These are phyloP conservation scores for Rallus crepitans DNA, from an alignment of 2,797 vertebrate species.

Conservation along the genomic window DNA sequence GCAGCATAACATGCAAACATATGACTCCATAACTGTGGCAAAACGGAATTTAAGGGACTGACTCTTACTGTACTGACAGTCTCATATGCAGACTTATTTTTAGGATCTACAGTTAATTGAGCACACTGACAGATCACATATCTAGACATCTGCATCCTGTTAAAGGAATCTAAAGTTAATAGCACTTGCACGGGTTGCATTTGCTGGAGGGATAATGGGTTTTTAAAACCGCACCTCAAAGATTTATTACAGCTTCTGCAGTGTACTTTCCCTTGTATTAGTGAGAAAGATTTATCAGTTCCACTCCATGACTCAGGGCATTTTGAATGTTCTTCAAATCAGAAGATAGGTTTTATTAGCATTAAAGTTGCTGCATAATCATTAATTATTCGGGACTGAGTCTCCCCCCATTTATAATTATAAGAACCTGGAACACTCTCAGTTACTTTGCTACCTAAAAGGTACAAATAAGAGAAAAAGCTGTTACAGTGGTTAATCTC, in stretches of 20 bases:
- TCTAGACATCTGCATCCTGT: neutral
- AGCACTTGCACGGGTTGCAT: neutral
- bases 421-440: neutral
- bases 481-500: neutral
- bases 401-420: neutral
- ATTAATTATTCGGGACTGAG: neutral
- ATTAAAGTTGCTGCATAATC: neutral
- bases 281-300: neutral
- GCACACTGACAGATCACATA: neutral
- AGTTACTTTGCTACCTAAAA: neutral
- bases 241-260: neutral
- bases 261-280: accelerated
- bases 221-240: neutral
- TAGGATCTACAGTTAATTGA: neutral
- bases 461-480: neutral
- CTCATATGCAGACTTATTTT: neutral
- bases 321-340: neutral
- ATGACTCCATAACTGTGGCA: neutral
- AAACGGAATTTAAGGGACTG: neutral
- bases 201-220: neutral
- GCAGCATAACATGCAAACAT: neutral
- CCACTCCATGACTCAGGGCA: neutral
- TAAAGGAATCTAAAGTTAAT: neutral
- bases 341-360: neutral
- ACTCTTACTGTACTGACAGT: neutral